These are phyloP conservation scores for Coranthus polyacanthus DNA, from an alignment of 2,797 vertebrate genomes.

Conservation along the genomic window DNA sequence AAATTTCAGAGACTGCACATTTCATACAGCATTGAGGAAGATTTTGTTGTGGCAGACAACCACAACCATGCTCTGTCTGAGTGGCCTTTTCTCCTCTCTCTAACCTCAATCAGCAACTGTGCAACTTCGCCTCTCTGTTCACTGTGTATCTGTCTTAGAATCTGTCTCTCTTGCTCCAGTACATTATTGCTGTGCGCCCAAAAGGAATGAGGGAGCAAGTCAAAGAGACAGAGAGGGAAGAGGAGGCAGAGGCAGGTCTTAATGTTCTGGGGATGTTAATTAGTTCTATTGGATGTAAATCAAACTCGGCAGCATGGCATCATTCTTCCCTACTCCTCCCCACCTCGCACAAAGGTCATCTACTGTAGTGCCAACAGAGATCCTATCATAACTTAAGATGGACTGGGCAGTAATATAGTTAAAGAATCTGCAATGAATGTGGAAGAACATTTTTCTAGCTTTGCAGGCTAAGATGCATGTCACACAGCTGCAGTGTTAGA, in stretches of 20 bases:
- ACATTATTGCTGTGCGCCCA: conserved; percentile 27
- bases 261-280: conserved; percentile 68
- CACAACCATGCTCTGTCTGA: conserved; percentile 14
- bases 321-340: conserved; percentile 38
- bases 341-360: conserved; percentile 56
- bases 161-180: conserved; percentile 21
- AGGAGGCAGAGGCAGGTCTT: conserved; percentile 50
- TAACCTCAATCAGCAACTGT: conserved; percentile 30
- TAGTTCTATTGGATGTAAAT: conserved; percentile 69
- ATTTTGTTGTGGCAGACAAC: conserved; percentile 3
- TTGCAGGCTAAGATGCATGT: conserved; percentile 10
- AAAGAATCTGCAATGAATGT: conserved; percentile 38
- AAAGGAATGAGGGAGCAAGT: conserved; percentile 33
- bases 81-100: conserved; percentile 16
- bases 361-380: conserved; percentile 54
- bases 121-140: conserved; percentile 16
- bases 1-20: conserved; percentile 16
- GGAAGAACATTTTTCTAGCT: background rate
- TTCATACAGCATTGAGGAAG: conserved; percentile 12
- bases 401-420: conserved; percentile 51
- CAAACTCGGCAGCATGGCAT: conserved; percentile 58
- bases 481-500: conserved; percentile 21
- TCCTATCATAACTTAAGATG: conserved; percentile 50
- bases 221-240: conserved; percentile 34
- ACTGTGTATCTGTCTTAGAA: conserved; percentile 21